Conservation (phyloP, 2,797 vertebrate species). For the Ptychobarbus kaznakovi region DNA sequence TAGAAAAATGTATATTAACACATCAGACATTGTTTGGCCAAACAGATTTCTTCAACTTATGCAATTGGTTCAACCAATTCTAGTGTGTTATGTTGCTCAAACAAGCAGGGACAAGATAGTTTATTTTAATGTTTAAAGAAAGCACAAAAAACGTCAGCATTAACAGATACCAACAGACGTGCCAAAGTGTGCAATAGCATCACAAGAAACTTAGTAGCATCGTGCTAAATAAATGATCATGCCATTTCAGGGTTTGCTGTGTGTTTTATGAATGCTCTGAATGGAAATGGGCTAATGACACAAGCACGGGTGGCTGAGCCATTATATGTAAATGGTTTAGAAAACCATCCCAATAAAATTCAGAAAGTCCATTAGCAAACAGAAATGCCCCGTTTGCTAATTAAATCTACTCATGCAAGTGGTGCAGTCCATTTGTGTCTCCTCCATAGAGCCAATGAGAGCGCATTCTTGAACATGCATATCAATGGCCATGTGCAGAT, state of each 20-base stretch:
- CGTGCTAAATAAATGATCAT: neutral
- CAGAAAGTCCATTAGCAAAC: conserved; percentile 23
- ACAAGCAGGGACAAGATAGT: neutral
- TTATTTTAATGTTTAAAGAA: neutral
- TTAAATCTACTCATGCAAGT: conserved; percentile 22
- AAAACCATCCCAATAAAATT: conserved; percentile 21
- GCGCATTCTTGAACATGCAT: neutral
- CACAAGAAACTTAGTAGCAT: neutral
- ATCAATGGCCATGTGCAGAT: conserved; percentile 3
- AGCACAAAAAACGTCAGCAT: too few relatives aligned
- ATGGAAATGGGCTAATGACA: conserved; percentile 32
- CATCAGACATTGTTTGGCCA: neutral
- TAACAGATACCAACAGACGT: conserved; percentile 2
- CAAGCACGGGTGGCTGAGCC: neutral
- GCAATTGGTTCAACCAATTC: neutral
- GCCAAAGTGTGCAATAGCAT: neutral
- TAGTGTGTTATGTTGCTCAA: neutral
- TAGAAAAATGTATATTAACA: neutral
- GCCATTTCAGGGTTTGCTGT: conserved; percentile 11
- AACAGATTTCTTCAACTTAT: neutral
- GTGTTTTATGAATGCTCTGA: neutral
- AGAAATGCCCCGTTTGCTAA: conserved; percentile 23
- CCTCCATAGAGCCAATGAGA: neutral
- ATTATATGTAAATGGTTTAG: conserved; percentile 17
- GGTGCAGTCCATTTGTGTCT: neutral